phyloP scores from a whole-genome alignment of 2,888 invertebrate genomes.

The Coleophora deauratella region DNA sequence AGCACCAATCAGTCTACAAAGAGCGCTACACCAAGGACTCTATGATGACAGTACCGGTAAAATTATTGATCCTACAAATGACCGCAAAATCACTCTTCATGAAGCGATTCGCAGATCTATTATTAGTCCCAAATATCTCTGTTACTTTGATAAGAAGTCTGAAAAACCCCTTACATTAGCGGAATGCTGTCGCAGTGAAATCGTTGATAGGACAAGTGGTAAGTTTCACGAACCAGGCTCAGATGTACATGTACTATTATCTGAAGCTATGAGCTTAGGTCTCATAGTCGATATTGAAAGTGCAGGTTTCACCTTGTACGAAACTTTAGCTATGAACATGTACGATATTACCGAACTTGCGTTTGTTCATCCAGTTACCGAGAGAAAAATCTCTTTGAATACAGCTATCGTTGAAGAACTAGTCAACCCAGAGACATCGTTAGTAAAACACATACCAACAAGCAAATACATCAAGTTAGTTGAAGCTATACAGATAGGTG shows the following conservation, averaged over 20 bases:
- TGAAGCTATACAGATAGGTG: conserved; percentile 79
- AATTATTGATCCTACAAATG: conserved; percentile 86
- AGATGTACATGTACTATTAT: conserved; percentile 77
- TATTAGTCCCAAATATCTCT: conserved; percentile 85
- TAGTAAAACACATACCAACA: conserved; percentile 80
- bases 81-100: conserved; percentile 85
- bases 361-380: conserved; percentile 85
- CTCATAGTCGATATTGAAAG: conserved; percentile 91
- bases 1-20: conserved; percentile 86
- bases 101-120: conserved; percentile 88
- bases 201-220: conserved; percentile 86
- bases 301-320: conserved; percentile 86
- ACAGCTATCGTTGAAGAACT: conserved; percentile 84
- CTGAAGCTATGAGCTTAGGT: conserved; percentile 84
- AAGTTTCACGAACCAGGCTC: conserved; percentile 83
- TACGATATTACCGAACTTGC: conserved; percentile 79
- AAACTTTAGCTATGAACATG: conserved; percentile 84
- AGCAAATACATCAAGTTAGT: conserved; percentile 82
- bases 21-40: conserved; percentile 89
- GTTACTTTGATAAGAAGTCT: conserved; percentile 85
- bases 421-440: conserved; percentile 82
- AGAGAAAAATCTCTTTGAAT: conserved; percentile 80
- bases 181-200: conserved; percentile 86
- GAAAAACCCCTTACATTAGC: conserved; percentile 82
- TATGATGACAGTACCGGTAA: conserved; percentile 88